Percentiles rank a stretch among this genome's conserved stretches.
Evolutionary conservation across 2,113 vertebrate species (phyloP).

Genomic region (Xenopus laevis): DNA sequence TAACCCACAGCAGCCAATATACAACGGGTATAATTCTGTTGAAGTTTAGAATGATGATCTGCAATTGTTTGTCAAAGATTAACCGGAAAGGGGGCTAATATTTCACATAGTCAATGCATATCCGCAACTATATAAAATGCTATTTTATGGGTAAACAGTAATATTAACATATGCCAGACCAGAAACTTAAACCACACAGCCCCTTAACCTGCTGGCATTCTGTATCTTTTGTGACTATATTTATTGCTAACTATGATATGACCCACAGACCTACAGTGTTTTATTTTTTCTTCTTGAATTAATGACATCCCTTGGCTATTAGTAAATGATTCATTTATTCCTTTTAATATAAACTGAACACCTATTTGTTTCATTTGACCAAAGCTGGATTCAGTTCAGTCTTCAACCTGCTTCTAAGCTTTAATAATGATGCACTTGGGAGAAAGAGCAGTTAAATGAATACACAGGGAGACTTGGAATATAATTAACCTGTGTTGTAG

Average conservation of each 20-base stretch:
- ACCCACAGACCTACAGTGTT: conserved; percentile 20
- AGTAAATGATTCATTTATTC: conserved; percentile 33
- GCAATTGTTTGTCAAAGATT: too few species aligned
- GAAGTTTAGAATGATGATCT: too few species aligned
- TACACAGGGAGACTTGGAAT: conserved; percentile 28
- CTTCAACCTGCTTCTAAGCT: conserved; percentile 42
- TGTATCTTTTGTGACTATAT: too few species aligned
- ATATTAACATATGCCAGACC: too few species aligned
- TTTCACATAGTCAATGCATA: too few species aligned
- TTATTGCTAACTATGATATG: neutral
- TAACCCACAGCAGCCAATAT: too few species aligned
- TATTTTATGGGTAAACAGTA: too few species aligned
- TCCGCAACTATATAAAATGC: too few species aligned
- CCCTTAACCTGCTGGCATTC: neutral
- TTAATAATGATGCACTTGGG: conserved; percentile 42
- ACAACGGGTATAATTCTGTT: too few species aligned
- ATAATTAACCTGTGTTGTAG: conserved; percentile 43
- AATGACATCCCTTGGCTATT: conserved; percentile 33
- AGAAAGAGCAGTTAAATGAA: conserved; percentile 37
- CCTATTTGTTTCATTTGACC: conserved; percentile 40
- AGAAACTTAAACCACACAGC: neutral
- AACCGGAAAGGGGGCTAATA: too few species aligned
- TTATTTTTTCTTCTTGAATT: conserved; percentile 23
- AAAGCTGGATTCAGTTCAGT: conserved; percentile 36
- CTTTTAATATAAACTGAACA: conserved; percentile 23